Evolutionary conservation across 2,888 invertebrate genomes (phyloP), one percentile per base, ranked within the genome.

Genomic region (Drosophila borborema): DNA sequence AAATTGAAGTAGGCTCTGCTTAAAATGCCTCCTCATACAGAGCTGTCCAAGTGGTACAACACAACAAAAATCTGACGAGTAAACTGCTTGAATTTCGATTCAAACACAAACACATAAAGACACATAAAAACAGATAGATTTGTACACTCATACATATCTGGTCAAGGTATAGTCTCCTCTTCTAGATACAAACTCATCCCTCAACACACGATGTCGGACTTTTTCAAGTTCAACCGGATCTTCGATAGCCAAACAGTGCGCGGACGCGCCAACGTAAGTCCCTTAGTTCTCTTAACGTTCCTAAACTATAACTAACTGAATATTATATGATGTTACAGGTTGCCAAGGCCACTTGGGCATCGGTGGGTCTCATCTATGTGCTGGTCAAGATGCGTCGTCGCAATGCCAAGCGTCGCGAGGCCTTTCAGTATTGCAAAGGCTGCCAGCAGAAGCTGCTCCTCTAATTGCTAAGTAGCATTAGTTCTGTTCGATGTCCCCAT

Each of bases 231-330:
- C 38, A 73, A 72, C 48, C 74, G 68, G 8, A 49, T 82, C 48
- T 91, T 91, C 40, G 80, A 91, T 63, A 79, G 82, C 72, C 79
- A 64, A 36, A 91, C 91, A 10, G 12, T 78, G 28, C 82, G 68
- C 36, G 91, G 91, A 23, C 88, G 91, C 20, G 91, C 91, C 53
- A 91, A 91, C 66, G 91, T 91, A 73, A 87, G 89, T 62, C 8
- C 7, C 16, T 23, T 12, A 10, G 2, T n/a, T 6, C 20, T 7
- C 2, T 40, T 16, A 14, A 16, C 16, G 14, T 16, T 7, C 16
- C 0, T 16, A 6, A 14, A 2, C 6, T 23, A 0, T 28, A 18
- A 10, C 16, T 49, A 36, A 23, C 14, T 9, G 9, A 2, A 3
- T 7, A 7, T 12, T 2, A 7, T 40, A 40, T 40, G 9, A 0